Conservation (phyloP, 2,888 invertebrate species). For the Drosophila helvetica region DNA sequence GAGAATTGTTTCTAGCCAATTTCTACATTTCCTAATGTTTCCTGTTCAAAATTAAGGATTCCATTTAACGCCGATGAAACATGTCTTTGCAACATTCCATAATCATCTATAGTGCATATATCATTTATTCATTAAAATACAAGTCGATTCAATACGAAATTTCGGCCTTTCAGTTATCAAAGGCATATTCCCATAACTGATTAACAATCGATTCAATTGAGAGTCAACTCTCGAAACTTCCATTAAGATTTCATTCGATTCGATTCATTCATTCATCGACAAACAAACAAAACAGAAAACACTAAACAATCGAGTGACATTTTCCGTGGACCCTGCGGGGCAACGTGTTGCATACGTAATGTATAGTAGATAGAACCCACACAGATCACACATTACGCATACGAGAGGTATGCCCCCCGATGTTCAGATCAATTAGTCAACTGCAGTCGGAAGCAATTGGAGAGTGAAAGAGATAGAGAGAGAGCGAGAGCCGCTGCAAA, state of each 20-base stretch:
- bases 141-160: too few relatives aligned
- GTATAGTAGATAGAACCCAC: background rate
- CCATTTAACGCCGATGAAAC: too few relatives aligned
- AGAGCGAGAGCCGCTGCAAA: constrained; percentile 34
- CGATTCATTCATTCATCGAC: background rate
- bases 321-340: background rate
- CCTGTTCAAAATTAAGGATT: too few relatives aligned
- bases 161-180: too few relatives aligned
- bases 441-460: constrained; percentile 18
- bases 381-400: constrained; percentile 28
- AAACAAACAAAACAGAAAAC: background rate
- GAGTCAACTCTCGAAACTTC: background rate
- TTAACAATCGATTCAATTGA: background rate
- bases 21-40: too few relatives aligned
- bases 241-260: background rate
- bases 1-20: too few relatives aligned
- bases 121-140: too few relatives aligned
- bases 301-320: background rate
- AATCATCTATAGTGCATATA: too few relatives aligned
- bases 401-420: constrained; percentile 33
- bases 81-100: background rate
- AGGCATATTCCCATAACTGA: background rate
- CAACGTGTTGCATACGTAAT: constrained; percentile 38
- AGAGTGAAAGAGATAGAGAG: background rate
- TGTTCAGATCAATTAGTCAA: constrained; percentile 18